Base-by-base conservation (phyloP, 2,797 vertebrate genomes). In the Acanthurus lineatus region DNA sequence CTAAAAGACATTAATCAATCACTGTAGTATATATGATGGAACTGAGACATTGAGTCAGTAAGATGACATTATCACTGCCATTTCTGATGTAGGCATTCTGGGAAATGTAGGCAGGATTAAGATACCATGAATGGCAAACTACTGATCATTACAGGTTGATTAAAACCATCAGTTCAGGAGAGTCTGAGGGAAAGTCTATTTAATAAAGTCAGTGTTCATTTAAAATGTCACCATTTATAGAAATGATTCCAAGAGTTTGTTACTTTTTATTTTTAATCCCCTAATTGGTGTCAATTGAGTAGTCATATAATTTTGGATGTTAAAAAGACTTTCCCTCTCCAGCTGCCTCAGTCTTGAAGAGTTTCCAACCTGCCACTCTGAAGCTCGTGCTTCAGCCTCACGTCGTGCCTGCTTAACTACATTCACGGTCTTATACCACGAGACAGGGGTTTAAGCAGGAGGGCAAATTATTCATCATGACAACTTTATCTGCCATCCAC, bases 381-480 rank as follows among this genome's bases (percentile, higher is more conserved):
- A 28, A 54, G 66, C 69, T 57, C 47, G 14, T 10, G 6, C 65
- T 48, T 38, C 58, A 59, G 75, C 56, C 44, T 70, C 68, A 32
- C 65, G 35, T 81, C 72, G 22, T 25, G 17, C 58, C 69, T 63
- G 65, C 78, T 69, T 68, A 77, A 87, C 85, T 79, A 74, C 69
- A 79, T 86, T 76, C 77, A 69, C 59, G 75, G 52, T 82, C 69
- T 88, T 84, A 81, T 70, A 84, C 92, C 83, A 91, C 54, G 16
- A 14, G 53, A 65, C 28, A 1, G 47, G 42, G 67, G 44, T 53
- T 65, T 77, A 86, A 86, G 85, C 82, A 73, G 83, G 66, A 54
- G 77, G 82, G 63, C 60, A 5, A 76, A 86, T 91, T 76, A 87
- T 83, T 87, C 89, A 83, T 74, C 71, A 72, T 84, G 88, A 89